Conservation (phyloP, 2,113 vertebrate genomes). For the Labeo catla region DNA sequence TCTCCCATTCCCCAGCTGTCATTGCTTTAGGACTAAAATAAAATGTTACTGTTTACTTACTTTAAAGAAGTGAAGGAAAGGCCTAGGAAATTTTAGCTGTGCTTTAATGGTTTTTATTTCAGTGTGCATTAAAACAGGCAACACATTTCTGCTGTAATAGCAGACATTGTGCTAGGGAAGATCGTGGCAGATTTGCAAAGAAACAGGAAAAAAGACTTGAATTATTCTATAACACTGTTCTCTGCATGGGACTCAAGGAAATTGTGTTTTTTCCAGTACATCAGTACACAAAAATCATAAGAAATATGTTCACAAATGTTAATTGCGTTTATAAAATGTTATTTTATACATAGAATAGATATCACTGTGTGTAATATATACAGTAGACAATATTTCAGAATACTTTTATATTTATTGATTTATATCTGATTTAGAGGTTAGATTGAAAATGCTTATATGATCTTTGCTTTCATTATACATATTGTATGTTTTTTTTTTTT, state of each 20-base stretch:
- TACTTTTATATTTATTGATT: slow-evolving; percentile 27
- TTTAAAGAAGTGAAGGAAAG: not conserved
- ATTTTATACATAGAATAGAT: slow-evolving; percentile 12
- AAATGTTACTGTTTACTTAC: not conserved
- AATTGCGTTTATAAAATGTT: not conserved
- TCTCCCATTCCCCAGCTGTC: not conserved
- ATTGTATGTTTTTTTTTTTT: not conserved
- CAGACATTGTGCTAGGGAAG: not conserved
- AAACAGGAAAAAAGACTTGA: not conserved
- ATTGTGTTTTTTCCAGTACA: not conserved
- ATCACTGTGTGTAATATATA: slow-evolving; percentile 13
- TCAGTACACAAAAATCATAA: not conserved
- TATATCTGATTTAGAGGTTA: slow-evolving; percentile 22
- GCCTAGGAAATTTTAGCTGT: not conserved
- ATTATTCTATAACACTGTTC: not conserved
- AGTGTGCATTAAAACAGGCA: not conserved
- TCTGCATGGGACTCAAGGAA: not conserved
- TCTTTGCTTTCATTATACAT: not conserved
- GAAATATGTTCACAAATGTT: not conserved
- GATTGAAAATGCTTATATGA: slow-evolving; percentile 12
- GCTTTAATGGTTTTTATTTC: not conserved
- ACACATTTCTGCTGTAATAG: slow-evolving; percentile 3
- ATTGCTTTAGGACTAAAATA: not conserved
- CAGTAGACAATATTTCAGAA: not conserved
- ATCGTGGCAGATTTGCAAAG: not conserved